Base-by-base conservation (phyloP, 2,888 invertebrate genomes). In the Bellardia bayeri region DNA sequence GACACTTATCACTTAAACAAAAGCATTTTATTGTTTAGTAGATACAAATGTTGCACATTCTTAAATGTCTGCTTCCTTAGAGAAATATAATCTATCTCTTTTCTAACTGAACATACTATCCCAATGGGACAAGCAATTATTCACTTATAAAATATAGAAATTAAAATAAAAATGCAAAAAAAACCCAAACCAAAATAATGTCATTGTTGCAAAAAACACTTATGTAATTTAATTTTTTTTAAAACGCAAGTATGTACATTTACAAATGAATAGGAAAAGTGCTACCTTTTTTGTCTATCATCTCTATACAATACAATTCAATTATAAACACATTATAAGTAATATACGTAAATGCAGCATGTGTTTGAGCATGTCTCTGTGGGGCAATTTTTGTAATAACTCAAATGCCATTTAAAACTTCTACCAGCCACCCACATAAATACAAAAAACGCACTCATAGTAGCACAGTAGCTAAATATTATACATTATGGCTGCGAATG, bases 301-400 rank as follows among this genome's bases (percentile, higher is more conserved):
- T 56, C 23, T 74, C 11, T 8, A 14, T 11, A 80, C 85, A 82
- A 82, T 69, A 42, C 40, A 78, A 71, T 78, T 85, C 72, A 87
- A 84, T 84, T 84, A 84, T 56, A 74, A 72, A 78, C 68, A 68
- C 78, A 84, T 80, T 79, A 75, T 75, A 75, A 64, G 66, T 68
- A 74, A 81, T 66, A 63, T 33, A 51, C n/a, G 51, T 6, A 69
- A 76, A 58, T 76, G 86, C 72, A 68, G 16, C 68, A 75, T 75
- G 51, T 82, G 69, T 76, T 75, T 61, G 13, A 58, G 33, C 49
- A 45, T 66, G 58, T 78, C 87, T 58, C 85, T 82, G 58, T 69
- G 51, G 85, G 74, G 66, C 74, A 87, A 84, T 87, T 87, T 78
- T 78, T 74, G 76, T 84, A 87, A 84, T 87, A 87, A 87, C 74